Percentiles rank a stretch among this genome's conserved stretches.
phyloP scores from a whole-genome alignment of 2,113 vertebrate species.

The Cettia cetti region DNA sequence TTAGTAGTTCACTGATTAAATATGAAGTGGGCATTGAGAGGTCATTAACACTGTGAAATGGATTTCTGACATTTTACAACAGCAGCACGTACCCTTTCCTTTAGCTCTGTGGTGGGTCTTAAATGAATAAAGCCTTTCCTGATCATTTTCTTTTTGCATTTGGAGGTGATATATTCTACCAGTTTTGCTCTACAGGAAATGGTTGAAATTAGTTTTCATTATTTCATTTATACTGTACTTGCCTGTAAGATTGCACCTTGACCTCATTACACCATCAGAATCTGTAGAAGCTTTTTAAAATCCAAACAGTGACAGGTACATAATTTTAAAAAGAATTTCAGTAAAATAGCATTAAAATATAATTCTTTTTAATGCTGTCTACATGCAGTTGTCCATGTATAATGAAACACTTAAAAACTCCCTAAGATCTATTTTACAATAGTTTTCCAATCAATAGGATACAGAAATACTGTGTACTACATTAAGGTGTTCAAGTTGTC shows the following conservation, averaged over 20 bases:
- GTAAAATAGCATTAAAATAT: neutral
- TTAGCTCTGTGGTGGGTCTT: conserved; percentile 14
- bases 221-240: neutral
- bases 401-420: neutral
- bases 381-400: neutral
- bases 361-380: neutral
- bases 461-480: neutral
- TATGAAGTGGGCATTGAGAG: conserved; percentile 28
- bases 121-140: conserved; percentile 3
- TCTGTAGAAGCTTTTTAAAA: neutral
- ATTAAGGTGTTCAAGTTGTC: neutral
- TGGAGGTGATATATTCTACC: neutral
- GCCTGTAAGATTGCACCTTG: neutral
- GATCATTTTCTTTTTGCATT: neutral
- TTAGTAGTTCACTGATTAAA: neutral
- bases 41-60: conserved; percentile 21
- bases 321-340: neutral
- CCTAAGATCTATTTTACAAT: neutral
- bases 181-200: conserved; percentile 13
- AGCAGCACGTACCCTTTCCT: neutral
- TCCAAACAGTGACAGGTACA: neutral
- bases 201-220: conserved; percentile 12
- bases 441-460: neutral
- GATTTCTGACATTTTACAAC: conserved; percentile 32
- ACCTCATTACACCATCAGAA: neutral